Evolutionary conservation across 1,140 invertebrate genomes (phyloP).

Genomic region (Drosophila kohkoa): DNA sequence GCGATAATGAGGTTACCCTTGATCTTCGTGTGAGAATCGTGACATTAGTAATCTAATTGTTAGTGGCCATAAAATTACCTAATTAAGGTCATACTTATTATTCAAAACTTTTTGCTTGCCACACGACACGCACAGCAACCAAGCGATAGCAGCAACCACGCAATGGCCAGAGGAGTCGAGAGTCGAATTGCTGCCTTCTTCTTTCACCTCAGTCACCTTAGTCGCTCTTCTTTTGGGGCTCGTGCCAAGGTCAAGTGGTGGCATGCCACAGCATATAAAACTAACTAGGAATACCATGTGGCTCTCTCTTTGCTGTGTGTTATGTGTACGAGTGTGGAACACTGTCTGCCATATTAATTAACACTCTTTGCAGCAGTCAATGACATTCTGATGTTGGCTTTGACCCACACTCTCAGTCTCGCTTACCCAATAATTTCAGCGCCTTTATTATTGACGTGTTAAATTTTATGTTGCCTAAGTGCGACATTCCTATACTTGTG

Average conservation of each 20-base stretch:
- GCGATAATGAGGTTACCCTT: conserved; percentile 52
- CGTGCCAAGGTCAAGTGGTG: conserved; percentile 24
- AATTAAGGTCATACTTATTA: conserved; percentile 81
- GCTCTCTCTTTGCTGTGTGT: neutral
- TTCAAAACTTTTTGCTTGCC: conserved; percentile 57
- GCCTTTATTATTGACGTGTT: conserved; percentile 68
- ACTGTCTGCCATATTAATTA: conserved; percentile 52
- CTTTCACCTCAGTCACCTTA: neutral
- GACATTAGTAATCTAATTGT: conserved; percentile 80
- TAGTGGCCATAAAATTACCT: conserved; percentile 81
- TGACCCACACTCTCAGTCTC: conserved; percentile 1
- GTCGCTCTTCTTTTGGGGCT: neutral
- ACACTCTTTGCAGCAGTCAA: conserved; percentile 29
- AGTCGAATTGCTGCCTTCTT: neutral
- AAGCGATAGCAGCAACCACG: conserved; percentile 46
- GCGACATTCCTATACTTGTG: conserved; percentile 34
- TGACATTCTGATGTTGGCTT: conserved; percentile 14
- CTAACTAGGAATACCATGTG: conserved; percentile 2
- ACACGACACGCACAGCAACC: conserved; percentile 56
- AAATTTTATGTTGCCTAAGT: conserved; percentile 66
- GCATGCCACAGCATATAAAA: conserved; percentile 18
- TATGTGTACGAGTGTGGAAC: neutral
- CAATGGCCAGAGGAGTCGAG: conserved; percentile 19
- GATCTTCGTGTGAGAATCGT: conserved; percentile 52
- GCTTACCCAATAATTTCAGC: conserved; percentile 33